Conservation (phyloP, 2,113 vertebrate species). For the Aramus guarauna region DNA sequence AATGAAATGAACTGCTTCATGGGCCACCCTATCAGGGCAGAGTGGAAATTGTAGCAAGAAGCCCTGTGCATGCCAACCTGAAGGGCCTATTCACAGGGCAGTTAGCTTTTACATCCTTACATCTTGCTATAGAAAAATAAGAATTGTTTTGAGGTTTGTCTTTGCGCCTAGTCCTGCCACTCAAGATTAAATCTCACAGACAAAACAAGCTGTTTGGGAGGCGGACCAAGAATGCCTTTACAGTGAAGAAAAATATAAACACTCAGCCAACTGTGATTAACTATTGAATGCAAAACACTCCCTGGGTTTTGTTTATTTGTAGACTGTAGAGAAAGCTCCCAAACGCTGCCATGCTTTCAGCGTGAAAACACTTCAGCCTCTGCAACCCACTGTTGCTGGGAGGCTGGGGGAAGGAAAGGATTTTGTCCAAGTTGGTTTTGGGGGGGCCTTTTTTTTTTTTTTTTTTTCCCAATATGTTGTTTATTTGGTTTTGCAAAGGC, state of each 20-base stretch:
- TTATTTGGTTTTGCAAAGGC: conserved; percentile 13
- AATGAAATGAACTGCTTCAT: neutral
- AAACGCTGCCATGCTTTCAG: neutral
- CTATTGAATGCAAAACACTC: conserved; percentile 58
- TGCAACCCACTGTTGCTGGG: neutral
- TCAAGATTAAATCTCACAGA: conserved; percentile 63
- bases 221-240: conserved; percentile 59
- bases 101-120: neutral
- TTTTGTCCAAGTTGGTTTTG: neutral
- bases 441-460: neutral
- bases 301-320: conserved; percentile 57
- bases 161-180: conserved; percentile 54
- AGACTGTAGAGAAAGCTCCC: neutral
- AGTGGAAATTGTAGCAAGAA: neutral
- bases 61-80: neutral
- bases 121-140: conserved; percentile 29
- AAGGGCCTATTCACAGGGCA: neutral
- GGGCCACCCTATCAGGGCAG: neutral
- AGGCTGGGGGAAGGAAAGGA: neutral
- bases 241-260: conserved; percentile 59
- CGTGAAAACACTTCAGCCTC: conserved; percentile 9
- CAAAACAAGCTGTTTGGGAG: conserved; percentile 65
- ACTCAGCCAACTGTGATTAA: conserved; percentile 57
- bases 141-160: conserved; percentile 51
- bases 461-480: neutral